These are phyloP conservation scores for Chionomys nivalis DNA, from an alignment of 2,113 vertebrate species.

Conservation along the genomic window DNA sequence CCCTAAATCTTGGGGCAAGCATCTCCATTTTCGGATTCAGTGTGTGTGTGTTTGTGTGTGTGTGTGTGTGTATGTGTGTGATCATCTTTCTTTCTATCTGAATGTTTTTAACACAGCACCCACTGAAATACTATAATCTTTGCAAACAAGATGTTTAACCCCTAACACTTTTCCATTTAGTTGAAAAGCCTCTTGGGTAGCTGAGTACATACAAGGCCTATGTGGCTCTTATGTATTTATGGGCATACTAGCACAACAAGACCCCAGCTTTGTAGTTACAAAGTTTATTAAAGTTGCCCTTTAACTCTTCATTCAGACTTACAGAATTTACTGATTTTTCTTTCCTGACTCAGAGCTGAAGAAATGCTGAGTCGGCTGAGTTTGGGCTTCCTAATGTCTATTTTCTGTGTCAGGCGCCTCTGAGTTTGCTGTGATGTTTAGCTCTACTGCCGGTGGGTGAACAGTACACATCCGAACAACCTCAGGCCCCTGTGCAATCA, in stretches of 20 bases:
- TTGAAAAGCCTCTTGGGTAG: conserved; percentile 3
- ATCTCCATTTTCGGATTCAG: not conserved
- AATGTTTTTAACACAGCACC: not conserved
- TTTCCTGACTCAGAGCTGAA: conserved; percentile 20
- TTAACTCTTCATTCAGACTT: not conserved
- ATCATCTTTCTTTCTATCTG: not conserved
- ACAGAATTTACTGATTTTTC: not conserved
- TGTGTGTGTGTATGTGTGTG: no score
- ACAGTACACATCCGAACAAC: not conserved
- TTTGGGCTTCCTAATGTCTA: not conserved
- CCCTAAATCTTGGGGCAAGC: not conserved
- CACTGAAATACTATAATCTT: conserved; percentile 20
- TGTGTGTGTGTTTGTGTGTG: not conserved
- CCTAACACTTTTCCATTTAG: conserved; percentile 4
- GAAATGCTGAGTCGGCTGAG: not conserved
- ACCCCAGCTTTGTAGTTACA: conserved; percentile 2
- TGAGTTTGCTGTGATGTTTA: not conserved
- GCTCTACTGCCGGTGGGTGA: not conserved
- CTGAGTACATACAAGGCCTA: not conserved
- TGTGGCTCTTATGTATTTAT: not conserved
- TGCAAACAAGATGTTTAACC: not conserved
- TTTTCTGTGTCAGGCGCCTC: not conserved
- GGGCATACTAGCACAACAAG: not conserved
- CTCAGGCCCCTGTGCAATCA: not conserved
- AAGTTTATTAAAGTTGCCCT: not conserved